Base-by-base conservation (phyloP, 1,140 invertebrate genomes). In the Calephelis nemesis region DNA sequence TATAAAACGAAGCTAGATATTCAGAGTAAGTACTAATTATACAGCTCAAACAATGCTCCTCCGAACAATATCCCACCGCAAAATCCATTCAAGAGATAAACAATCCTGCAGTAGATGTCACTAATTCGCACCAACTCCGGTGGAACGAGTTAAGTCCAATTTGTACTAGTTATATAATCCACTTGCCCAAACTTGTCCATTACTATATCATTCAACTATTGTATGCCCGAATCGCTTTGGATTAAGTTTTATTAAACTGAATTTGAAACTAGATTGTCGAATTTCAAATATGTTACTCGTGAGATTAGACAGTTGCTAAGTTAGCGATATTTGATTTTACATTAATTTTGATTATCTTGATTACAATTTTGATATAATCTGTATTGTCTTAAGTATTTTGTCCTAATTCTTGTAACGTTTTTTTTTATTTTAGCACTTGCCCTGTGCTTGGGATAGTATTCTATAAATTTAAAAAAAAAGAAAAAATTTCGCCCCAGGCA, bases 131-230 rank as follows among this genome's bases (percentile, higher is more conserved):
- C 54, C 54, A 40, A 60, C 54, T 60, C 54, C 54, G n/a, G 19
- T 39, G 11, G 54, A 60, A 60, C 54, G 54, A 60, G 54, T 60
- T 60, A 60, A 60, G 54, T 60, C 54, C 54, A 60, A 60, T 60
- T 60, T 60, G 54, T 60, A 60, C 54, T 60, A 60, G 54, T 60
- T 60, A 60, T 60, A 60, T 60, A 60, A 60, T 60, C 54, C 39
- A 60, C 30, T 60, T 39, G 54, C 30, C 54, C 54, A 60, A 60
- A 60, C 54, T 60, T 60, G 54, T 60, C 54, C 54, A 60, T 60
- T 60, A 60, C 54, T 60, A 60, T 60, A 60, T 60, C 54, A 60
- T 60, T 60, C 54, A 60, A 60, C 54, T 60, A 60, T 60, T 60
- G 54, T 58, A 19, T 60, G 54, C 54, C 39, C 54, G 54, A 39